Base-by-base conservation (phyloP, 2,888 invertebrate genomes). In the Galerucella calmariensis region DNA sequence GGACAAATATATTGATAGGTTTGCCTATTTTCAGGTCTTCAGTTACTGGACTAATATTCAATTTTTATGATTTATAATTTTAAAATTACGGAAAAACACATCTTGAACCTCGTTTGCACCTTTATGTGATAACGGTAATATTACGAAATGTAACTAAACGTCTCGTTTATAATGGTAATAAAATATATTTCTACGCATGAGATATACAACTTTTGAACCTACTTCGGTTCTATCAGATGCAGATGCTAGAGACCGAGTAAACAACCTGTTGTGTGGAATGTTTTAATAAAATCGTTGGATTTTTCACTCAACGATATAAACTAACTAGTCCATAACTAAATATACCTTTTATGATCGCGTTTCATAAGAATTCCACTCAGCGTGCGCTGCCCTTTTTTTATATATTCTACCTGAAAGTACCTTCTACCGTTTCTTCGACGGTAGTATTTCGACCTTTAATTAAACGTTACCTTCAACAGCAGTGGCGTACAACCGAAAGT, bases 261-360 rank as follows among this genome's bases (percentile, higher is more conserved):
- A 68, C 68, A 68, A 68, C 68, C 68, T 68, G 68, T 59, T 68
- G 68, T 68, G 68, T 68, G 68, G 68, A 68, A 68, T 68, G 58
- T 41, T 68, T 68, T 68, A 68, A 68, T 68, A 27, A 2, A 27
- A 27, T 27, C 27, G 27, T 27, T 27, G 27, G 3, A 27, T 27
- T 27, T 27, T 27, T 27, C 27, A 27, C 27, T 27, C 27, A 2
- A 27, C 27, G 27, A 2, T 27, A 68, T 68, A 35, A 53, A 48
- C 24, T 48, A 66, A 66, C 66, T 66, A 53, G 51, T 66, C 66
- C 66, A 66, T 66, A 51, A 66, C 51, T 51, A 48, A 51, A 51
- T 62, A 41, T 9, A 41, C 61, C 61, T n/a, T 12, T 35, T 35
- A 35, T 41, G 35, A 41, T 35, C 12, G 14, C 27, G 27, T 41